Evolutionary conservation across 2,797 vertebrate genomes (phyloP).

Genomic region (Scleropages formosus): DNA sequence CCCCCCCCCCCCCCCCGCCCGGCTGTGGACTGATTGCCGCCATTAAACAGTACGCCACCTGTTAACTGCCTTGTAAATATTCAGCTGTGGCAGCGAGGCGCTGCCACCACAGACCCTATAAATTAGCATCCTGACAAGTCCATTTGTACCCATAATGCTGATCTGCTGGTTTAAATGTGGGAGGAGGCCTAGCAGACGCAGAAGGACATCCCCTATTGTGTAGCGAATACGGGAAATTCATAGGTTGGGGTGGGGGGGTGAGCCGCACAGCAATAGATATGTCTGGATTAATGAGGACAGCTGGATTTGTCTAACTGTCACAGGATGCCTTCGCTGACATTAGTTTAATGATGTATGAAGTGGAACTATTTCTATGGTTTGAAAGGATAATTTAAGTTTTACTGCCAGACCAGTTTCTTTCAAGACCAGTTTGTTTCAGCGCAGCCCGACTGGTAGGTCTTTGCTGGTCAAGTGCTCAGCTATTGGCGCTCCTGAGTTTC

Average conservation of each 20-base stretch:
- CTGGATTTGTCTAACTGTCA: slow-evolving; percentile 4
- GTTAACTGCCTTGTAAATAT: slow-evolving; percentile 82
- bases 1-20: slow-evolving; percentile 3
- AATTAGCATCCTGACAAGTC: slow-evolving; percentile 83
- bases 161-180: slow-evolving; percentile 60
- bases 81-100: slow-evolving; percentile 77
- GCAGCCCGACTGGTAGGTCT: no score
- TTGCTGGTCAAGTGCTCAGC: no score
- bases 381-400: background rate
- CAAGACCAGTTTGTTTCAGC: background rate
- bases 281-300: slow-evolving; percentile 59
- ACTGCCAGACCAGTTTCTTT: background rate
- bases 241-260: background rate
- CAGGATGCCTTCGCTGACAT: slow-evolving; percentile 1
- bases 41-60: slow-evolving; percentile 83
- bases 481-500: no score
- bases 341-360: background rate
- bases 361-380: no score
- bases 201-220: background rate
- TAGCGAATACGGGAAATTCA: no score
- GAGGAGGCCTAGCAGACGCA: background rate
- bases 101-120: slow-evolving; percentile 75
- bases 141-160: slow-evolving; percentile 77
- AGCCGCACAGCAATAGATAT: background rate
- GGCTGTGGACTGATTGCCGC: slow-evolving; percentile 63